A percentile compares a stretch with the other conserved stretches of the same genome.
These are phyloP conservation scores for Rhyacophila brunnea DNA, from an alignment of 1,140 invertebrate species.

Conservation along the genomic window DNA sequence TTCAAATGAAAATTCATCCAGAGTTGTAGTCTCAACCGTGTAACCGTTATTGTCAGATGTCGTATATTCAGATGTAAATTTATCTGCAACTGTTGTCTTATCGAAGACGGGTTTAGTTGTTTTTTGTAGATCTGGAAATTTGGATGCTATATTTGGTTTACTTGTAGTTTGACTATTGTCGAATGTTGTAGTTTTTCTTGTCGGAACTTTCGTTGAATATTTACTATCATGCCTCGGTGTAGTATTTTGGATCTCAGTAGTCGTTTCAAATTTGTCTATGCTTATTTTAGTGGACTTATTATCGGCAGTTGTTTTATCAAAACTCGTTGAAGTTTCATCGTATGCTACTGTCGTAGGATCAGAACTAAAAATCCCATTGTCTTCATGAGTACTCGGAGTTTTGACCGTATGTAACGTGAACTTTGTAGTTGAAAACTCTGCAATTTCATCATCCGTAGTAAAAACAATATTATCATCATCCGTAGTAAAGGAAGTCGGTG, in stretches of 20 bases:
- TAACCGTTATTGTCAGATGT: background rate
- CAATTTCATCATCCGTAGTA: too few species aligned
- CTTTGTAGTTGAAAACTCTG: too few species aligned
- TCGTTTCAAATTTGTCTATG: too few species aligned
- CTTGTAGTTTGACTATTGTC: background rate
- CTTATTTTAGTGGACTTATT: too few species aligned
- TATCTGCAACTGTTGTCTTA: conserved; percentile 3
- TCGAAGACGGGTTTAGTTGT: background rate
- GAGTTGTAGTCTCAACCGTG: conserved; percentile 7
- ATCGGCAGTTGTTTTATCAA: too few species aligned
- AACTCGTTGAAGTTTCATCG: too few species aligned
- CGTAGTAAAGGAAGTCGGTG: too few species aligned
- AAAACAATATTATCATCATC: too few species aligned
- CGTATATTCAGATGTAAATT: background rate
- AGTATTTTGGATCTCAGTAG: background rate
- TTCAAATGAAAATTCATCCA: conserved; percentile 25
- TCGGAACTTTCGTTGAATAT: background rate
- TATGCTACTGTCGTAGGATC: too few species aligned
- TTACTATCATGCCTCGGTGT: background rate
- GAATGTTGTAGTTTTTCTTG: background rate
- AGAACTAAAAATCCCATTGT: too few species aligned
- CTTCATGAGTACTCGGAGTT: too few species aligned
- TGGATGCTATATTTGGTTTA: background rate
- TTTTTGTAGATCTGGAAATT: conserved; percentile 3
- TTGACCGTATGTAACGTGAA: too few species aligned